These are phyloP conservation scores for Tachina lurida DNA, from an alignment of 2,888 invertebrate genomes.

Conservation along the genomic window DNA sequence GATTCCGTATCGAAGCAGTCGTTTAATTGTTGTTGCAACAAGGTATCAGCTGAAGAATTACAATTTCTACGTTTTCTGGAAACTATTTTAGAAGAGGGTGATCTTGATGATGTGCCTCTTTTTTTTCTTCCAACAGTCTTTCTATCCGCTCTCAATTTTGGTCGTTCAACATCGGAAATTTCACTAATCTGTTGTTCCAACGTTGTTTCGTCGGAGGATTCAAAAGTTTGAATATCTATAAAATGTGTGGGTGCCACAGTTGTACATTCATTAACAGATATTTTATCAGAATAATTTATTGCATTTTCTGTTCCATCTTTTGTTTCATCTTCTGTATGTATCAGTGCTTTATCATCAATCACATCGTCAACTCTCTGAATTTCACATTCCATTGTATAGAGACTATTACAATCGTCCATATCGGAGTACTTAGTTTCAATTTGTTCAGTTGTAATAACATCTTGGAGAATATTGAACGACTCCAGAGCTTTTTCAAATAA, in stretches of 20 bases:
- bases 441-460: neutral
- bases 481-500: constrained; percentile 45
- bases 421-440: neutral
- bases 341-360: neutral
- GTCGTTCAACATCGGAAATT: neutral
- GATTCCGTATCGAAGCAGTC: neutral
- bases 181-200: neutral
- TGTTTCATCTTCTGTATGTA: neutral
- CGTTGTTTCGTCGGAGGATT: neutral
- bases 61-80: too few relatives aligned
- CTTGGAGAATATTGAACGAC: constrained; percentile 9
- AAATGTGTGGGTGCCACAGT: neutral
- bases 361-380: neutral
- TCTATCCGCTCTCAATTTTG: neutral
- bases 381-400: neutral
- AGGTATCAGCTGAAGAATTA: too few relatives aligned
- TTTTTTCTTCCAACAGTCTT: neutral
- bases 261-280: neutral
- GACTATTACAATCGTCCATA: neutral
- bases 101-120: neutral
- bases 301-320: neutral
- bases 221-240: neutral
- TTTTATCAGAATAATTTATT: neutral
- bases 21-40: too few relatives aligned
- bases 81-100: too few relatives aligned